Base-by-base conservation (phyloP, 2,113 vertebrate species). In the Caracal caracal region DNA sequence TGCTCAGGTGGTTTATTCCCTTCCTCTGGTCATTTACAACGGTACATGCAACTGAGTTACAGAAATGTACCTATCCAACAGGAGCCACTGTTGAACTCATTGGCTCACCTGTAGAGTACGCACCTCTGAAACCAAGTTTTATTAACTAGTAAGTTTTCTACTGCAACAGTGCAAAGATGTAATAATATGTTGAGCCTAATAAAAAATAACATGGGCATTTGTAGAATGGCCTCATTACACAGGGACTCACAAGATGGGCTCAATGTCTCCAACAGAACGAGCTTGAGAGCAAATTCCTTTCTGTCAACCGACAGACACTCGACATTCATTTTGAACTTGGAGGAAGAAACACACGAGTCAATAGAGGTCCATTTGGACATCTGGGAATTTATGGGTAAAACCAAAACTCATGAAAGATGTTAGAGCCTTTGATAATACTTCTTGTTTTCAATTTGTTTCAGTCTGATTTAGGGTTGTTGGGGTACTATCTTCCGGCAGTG, bases 21-120 rank as follows among this genome's bases (percentile, higher is more conserved):
- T 11, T 51, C 33, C 17, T 88, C 37, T 85, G 84, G 66, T 88
- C 85, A 49, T 89, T 97, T 89, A 78, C 61, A 93, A 75, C 26
- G n/a, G 63, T 20, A 82, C 3, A n/a, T 91, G 90, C 94, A 97
- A 51, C 37, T 5, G 37, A 88, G 37, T 8, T 33, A 30, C 6
- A 22, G 47, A 76, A 24, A 73, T 70, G 43, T 53, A 37, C 47
- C 11, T 17, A 65, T 53, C 35, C 78, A 43, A 56, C 10, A 79
- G 63, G 37, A 63, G 22, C 30, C 6, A 4, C 78, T n/a, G 70
- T 35, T 92, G 76, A 63, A 84, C 47, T 65, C 56, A 3, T 61
- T 61, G 70, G 26, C 13, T 86, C 35, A 24, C 22, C 17, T 61
- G 22, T 43, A 71, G 95, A 49, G 28, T 37, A 28, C 6, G 43